Evolutionary conservation across 2,888 invertebrate species (phyloP).

Genomic region (Erannis defoliaria): DNA sequence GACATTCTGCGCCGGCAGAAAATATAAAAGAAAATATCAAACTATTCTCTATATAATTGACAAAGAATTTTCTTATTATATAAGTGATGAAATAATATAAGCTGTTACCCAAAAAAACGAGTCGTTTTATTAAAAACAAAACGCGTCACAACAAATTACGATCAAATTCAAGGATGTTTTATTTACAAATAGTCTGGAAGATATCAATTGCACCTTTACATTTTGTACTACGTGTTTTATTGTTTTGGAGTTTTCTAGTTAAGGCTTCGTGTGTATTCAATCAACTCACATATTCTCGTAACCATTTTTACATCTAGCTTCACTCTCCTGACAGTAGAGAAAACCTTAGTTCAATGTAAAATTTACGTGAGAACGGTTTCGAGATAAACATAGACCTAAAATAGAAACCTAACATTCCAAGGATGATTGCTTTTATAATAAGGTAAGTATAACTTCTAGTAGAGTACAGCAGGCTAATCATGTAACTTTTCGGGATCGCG

Average conservation of each 20-base stretch:
- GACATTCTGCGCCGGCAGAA: not conserved
- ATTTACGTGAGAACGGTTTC: too few species aligned
- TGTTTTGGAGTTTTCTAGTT: not conserved
- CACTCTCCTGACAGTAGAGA: too few species aligned
- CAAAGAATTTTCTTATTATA: constrained; percentile 3
- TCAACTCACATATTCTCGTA: too few species aligned
- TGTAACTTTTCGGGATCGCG: too few species aligned
- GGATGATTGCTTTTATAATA: too few species aligned
- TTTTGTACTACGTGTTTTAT: constrained; percentile 13
- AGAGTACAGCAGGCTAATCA: too few species aligned
- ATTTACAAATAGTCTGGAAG: constrained; percentile 13
- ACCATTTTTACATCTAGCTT: too few species aligned
- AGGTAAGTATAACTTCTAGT: too few species aligned
- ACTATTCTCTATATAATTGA: not conserved
- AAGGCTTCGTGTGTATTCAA: not conserved
- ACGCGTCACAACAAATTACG: constrained; percentile 20
- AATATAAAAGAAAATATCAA: constrained; percentile 1
- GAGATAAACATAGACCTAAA: too few species aligned
- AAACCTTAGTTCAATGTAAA: too few species aligned
- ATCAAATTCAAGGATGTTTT: not conserved
- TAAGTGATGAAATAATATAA: constrained; percentile 16
- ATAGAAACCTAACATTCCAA: too few species aligned
- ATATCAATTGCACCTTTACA: constrained; percentile 15
- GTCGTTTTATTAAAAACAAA: constrained; percentile 22
- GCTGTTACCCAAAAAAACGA: constrained; percentile 11